These are phyloP conservation scores for Ivindomyrus marchei DNA, from an alignment of 2,113 vertebrate genomes.

Conservation along the genomic window DNA sequence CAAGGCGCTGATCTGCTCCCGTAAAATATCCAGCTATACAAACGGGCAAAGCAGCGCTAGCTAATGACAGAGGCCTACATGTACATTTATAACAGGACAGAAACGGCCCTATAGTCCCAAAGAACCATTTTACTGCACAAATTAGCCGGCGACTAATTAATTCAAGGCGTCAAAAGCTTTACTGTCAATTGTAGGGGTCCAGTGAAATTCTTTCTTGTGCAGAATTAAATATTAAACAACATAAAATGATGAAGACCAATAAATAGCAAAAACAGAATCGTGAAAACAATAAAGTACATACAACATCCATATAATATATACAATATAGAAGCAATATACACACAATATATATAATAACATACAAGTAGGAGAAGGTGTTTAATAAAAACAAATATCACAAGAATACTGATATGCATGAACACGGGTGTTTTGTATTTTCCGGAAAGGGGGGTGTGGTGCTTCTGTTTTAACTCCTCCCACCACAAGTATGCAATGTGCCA, in stretches of 20 bases:
- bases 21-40: neutral
- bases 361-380: neutral
- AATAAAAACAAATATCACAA: neutral
- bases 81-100: neutral
- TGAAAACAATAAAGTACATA: neutral
- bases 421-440: neutral
- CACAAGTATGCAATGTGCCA: neutral
- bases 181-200: neutral
- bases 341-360: neutral
- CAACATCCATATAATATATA: neutral
- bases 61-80: neutral
- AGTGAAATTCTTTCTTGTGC: neutral
- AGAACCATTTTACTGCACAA: neutral
- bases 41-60: neutral
- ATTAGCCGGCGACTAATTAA: neutral
- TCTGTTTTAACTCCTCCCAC: neutral
- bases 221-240: neutral
- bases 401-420: neutral
- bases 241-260: neutral
- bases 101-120: neutral
- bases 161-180: neutral
- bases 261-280: neutral
- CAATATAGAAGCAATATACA: neutral
- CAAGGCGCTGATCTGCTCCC: neutral
- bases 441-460: neutral